phyloP scores from a whole-genome alignment of 2,888 invertebrate genomes.

The Lasioglossum pauxillum region DNA sequence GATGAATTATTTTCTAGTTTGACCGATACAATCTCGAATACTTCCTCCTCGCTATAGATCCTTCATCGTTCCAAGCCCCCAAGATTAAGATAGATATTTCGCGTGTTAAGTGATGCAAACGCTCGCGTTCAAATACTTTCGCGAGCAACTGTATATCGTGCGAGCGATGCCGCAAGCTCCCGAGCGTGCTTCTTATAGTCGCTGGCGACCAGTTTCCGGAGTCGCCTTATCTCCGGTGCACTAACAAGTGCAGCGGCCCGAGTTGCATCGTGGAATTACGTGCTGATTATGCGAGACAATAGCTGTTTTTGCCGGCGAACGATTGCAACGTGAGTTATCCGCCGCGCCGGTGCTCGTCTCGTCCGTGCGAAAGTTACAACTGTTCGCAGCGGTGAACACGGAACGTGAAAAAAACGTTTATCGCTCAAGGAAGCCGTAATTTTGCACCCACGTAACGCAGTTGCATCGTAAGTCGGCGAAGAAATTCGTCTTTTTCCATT shows the following conservation, averaged over 20 bases:
- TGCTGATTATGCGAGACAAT: constrained; percentile 62
- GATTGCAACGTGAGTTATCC: constrained; percentile 39
- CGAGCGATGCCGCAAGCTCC: background rate
- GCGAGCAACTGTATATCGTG: background rate
- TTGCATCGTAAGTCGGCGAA: background rate
- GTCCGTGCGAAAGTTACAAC: constrained; percentile 38
- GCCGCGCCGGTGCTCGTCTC: background rate
- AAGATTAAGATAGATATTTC: background rate
- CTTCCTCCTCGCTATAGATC: background rate
- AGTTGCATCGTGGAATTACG: constrained; percentile 49
- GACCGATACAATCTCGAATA: background rate
- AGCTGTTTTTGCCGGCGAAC: constrained; percentile 44
- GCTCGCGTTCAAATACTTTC: background rate
- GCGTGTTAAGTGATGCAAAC: background rate
- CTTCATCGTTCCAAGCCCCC: background rate
- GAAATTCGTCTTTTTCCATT: constrained; percentile 9
- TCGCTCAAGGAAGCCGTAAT: constrained; percentile 27
- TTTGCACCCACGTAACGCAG: background rate
- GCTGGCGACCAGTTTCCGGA: constrained; percentile 45
- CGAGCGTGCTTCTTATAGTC: constrained; percentile 22
- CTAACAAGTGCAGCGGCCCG: constrained; percentile 46
- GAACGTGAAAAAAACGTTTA: constrained; percentile 24
- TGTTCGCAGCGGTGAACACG: constrained; percentile 29
- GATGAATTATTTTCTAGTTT: background rate
- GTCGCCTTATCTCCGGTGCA: constrained; percentile 52